A percentile compares a stretch with the other conserved stretches of the same genome.
Conservation (phyloP, 2,888 invertebrate genomes). For the Graphium colonna region DNA sequence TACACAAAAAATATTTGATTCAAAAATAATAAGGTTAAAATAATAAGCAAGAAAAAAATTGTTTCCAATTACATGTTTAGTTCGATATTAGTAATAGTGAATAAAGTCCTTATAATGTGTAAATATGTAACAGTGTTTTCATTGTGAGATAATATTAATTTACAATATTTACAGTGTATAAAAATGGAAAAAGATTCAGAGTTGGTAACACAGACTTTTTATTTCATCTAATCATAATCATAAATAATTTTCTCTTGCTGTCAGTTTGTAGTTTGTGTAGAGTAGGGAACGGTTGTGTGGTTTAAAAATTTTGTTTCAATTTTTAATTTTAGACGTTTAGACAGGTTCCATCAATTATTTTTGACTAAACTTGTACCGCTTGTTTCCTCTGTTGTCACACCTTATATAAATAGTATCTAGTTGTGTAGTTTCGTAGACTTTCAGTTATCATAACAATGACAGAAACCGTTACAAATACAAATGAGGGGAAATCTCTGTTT, state of each 20-base stretch:
- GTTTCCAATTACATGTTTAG: too few species aligned
- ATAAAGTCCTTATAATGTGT: too few species aligned
- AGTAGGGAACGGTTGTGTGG: slow-evolving; percentile 43
- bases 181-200: background rate
- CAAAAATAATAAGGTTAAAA: too few species aligned
- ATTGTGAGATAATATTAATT: too few species aligned
- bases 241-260: slow-evolving; percentile 1
- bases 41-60: too few species aligned
- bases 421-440: slow-evolving; percentile 9
- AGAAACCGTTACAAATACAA: slow-evolving; percentile 74
- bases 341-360: slow-evolving; percentile 26
- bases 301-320: slow-evolving; percentile 53
- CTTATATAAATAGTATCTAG: slow-evolving; percentile 19
- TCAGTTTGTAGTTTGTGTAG: slow-evolving; percentile 51
- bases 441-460: slow-evolving; percentile 48
- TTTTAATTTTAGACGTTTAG: slow-evolving; percentile 30
- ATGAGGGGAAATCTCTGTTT: slow-evolving; percentile 67
- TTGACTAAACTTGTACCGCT: slow-evolving; percentile 1
- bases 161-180: background rate
- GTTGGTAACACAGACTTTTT: background rate
- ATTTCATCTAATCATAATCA: background rate
- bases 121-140: too few species aligned
- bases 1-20: too few species aligned
- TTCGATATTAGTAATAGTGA: too few species aligned
- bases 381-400: slow-evolving; percentile 14